A percentile compares a stretch with the other conserved stretches of the same genome.
phyloP scores from a whole-genome alignment of 2,113 vertebrate species.

The Mandrillus leucophaeus region DNA sequence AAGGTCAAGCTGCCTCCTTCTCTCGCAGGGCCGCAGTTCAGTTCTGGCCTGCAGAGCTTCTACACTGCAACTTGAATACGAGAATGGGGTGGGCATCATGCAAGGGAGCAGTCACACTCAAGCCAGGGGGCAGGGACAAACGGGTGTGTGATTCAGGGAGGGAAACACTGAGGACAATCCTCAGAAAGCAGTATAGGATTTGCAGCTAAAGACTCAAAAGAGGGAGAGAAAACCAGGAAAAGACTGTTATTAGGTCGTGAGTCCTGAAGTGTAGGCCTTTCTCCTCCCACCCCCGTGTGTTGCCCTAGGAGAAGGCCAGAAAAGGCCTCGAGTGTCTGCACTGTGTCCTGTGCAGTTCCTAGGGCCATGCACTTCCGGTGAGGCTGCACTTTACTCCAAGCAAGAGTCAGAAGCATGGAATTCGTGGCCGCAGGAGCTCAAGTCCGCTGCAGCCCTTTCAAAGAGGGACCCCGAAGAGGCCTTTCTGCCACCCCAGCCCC shows the following conservation, averaged over 20 bases:
- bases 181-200: not conserved
- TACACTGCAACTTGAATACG: not conserved
- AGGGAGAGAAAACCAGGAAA: not conserved
- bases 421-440: not conserved
- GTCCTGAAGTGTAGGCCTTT: not conserved
- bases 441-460: not conserved
- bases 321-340: not conserved
- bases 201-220: not conserved
- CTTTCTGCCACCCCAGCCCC: not conserved
- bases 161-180: not conserved
- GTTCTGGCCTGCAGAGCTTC: not conserved
- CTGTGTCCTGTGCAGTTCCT: not conserved
- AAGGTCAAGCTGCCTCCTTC: constrained; percentile 52
- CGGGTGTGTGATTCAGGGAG: not conserved
- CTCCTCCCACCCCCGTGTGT: not conserved
- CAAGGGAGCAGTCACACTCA: not conserved
- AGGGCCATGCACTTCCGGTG: not conserved
- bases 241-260: not conserved
- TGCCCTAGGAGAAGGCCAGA: not conserved
- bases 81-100: not conserved
- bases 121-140: not conserved
- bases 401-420: not conserved
- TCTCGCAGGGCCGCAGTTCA: not conserved
- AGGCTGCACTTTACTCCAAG: not conserved
- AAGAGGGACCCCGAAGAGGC: not conserved